phyloP scores from a whole-genome alignment of 1,140 invertebrate genomes.

The Pogonognathellus flavescens region DNA sequence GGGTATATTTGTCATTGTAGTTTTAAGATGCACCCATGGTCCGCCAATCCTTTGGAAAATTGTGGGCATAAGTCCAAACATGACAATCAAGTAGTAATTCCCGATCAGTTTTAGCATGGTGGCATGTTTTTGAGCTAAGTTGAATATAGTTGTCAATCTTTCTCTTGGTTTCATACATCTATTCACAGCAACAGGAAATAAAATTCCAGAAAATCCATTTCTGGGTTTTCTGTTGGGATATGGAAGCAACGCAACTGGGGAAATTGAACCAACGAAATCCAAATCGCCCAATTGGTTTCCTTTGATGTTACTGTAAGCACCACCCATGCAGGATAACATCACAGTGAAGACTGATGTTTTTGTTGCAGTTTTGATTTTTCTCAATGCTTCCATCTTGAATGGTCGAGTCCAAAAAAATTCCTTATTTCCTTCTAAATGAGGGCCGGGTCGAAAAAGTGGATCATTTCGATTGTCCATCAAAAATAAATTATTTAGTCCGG shows the following conservation, averaged over 20 bases:
- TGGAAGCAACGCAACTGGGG: conserved; percentile 60
- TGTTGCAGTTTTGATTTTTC: conserved; percentile 58
- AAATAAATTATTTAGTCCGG: conserved; percentile 51
- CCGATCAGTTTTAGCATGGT: conserved; percentile 53
- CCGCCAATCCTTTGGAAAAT: conserved; percentile 40
- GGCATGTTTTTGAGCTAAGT: conserved; percentile 18
- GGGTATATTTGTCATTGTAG: conserved; percentile 61
- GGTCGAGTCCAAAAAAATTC: conserved; percentile 61
- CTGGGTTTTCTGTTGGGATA: conserved; percentile 57
- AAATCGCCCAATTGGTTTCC: conserved; percentile 38
- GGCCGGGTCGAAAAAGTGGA: conserved; percentile 58
- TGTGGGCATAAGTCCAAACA: conserved; percentile 57
- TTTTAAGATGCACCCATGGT: conserved; percentile 42
- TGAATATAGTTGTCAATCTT: conserved; percentile 42
- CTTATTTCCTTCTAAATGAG: conserved; percentile 59
- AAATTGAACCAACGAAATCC: conserved; percentile 55
- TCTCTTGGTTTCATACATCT: conserved; percentile 35
- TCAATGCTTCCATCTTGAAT: conserved; percentile 58
- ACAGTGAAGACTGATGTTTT: conserved; percentile 62
- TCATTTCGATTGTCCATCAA: conserved; percentile 55
- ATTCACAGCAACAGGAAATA: conserved; percentile 56
- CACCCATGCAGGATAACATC: conserved; percentile 60
- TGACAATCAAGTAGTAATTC: conserved; percentile 57
- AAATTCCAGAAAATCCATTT: conserved; percentile 59
- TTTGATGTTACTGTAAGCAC: conserved; percentile 56